Percentiles rank a stretch among this genome's conserved stretches.
Conservation (phyloP, 2,888 invertebrate species). For the Alloplasta piceator region DNA sequence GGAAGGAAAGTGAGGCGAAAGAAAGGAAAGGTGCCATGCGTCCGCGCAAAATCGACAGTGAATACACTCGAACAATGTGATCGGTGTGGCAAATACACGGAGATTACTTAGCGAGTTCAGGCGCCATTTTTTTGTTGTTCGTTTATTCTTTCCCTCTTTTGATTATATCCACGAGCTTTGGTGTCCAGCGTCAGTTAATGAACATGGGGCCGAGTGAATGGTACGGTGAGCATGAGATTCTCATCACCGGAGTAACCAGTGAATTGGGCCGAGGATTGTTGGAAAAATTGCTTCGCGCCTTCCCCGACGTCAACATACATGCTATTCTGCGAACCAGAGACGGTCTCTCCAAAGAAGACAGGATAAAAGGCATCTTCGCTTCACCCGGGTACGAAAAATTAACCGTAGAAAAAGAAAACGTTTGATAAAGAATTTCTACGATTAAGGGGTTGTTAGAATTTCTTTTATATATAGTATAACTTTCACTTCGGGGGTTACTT, state of each 20-base stretch:
- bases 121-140: conserved; percentile 6
- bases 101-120: background rate
- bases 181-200: conserved; percentile 63
- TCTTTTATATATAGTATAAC: no score
- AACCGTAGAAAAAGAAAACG: background rate
- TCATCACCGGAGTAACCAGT: conserved; percentile 78
- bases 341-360: conserved; percentile 69
- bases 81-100: no score
- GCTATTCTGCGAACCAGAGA: conserved; percentile 70
- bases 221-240: conserved; percentile 76
- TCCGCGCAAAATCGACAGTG: no score
- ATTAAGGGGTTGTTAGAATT: no score
- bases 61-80: no score
- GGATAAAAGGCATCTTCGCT: conserved; percentile 74
- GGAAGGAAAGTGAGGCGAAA: background rate
- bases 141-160: background rate
- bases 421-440: background rate
- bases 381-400: conserved; percentile 73
- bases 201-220: conserved; percentile 78
- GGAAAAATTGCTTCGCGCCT: conserved; percentile 76
- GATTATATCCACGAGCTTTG: background rate
- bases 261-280: conserved; percentile 75
- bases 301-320: conserved; percentile 72
- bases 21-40: background rate
- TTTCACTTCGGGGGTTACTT: no score